A percentile compares a stretch with the other conserved stretches of the same genome.
Conservation (phyloP, 2,888 invertebrate genomes). For the Sepiola atlantica region DNA sequence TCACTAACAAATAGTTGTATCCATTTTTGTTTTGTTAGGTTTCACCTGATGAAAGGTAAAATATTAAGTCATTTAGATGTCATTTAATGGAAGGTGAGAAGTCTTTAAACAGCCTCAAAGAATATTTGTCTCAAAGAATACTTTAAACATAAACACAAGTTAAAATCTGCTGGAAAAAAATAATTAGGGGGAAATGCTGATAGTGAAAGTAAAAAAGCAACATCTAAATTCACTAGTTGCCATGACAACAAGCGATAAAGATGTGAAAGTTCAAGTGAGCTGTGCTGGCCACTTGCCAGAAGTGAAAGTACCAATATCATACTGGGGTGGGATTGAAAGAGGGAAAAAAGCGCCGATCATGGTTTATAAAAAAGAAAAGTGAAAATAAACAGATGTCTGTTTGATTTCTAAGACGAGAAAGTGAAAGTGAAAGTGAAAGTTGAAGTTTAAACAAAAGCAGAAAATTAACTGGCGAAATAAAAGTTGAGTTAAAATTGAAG, state of each 20-base stretch:
- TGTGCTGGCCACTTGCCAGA: neutral
- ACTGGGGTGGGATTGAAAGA: neutral
- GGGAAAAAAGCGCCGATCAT: neutral
- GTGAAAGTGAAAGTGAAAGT: no score
- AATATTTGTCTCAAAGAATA: constrained; percentile 11
- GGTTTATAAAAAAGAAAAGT: neutral
- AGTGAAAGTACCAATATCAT: neutral
- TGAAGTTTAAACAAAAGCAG: no score
- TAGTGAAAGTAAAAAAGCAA: neutral
- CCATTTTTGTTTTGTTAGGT: no score
- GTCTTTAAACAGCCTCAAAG: no score
- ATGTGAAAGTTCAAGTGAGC: neutral
- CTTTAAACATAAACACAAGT: neutral
- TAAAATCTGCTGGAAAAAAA: neutral
- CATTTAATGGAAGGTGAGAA: no score
- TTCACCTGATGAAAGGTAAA: no score
- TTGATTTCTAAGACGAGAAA: no score
- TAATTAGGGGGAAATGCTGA: neutral
- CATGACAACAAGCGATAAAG: constrained; percentile 19
- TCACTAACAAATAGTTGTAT: no score
- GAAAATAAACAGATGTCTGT: neutral
- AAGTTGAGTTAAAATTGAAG: no score
- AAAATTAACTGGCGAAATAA: no score
- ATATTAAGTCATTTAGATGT: no score
- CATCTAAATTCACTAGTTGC: neutral